Conservation (phyloP, 2,113 vertebrate genomes). For the Corydoras maculifer region DNA sequence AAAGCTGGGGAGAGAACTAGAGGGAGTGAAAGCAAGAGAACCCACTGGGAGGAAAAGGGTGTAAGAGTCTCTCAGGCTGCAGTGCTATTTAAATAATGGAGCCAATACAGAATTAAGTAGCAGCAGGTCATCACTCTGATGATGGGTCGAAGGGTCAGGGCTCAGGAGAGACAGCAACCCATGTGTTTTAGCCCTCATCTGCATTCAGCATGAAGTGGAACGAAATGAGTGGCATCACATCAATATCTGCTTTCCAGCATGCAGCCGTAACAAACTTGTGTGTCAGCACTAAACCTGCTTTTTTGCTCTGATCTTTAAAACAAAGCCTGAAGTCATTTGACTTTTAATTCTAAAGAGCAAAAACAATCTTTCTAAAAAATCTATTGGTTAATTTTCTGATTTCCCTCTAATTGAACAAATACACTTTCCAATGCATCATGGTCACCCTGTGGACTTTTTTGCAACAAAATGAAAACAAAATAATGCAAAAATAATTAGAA, state of each 20-base stretch:
- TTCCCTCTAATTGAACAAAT: constrained; percentile 11
- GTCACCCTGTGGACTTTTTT: too few relatives aligned
- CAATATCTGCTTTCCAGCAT: too few relatives aligned
- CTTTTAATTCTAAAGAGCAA: too few relatives aligned
- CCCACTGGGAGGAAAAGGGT: constrained; percentile 1
- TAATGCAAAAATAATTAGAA: too few relatives aligned
- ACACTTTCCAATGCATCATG: not conserved
- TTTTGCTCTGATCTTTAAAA: not conserved
- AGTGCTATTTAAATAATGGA: constrained; percentile 65
- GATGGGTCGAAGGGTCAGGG: constrained; percentile 55
- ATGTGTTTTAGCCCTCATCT: constrained; percentile 49
- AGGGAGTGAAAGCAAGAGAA: constrained; percentile 14
- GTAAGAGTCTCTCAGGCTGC: constrained; percentile 41
- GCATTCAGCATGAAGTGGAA: constrained; percentile 56
- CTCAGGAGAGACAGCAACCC: constrained; percentile 40
- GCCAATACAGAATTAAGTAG: constrained; percentile 59
- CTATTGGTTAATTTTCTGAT: constrained; percentile 16
- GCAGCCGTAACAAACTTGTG: too few relatives aligned
- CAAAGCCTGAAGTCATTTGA: too few relatives aligned
- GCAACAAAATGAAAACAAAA: too few relatives aligned
- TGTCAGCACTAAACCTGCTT: not conserved
- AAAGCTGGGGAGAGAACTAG: not conserved
- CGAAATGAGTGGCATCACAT: too few relatives aligned
- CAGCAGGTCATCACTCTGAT: constrained; percentile 58
- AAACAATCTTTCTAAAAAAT: not conserved